Evolutionary conservation across 2,797 vertebrate species (phyloP), one percentile per base, ranked within the genome.

Genomic region (Eleutherodactylus coqui): DNA sequence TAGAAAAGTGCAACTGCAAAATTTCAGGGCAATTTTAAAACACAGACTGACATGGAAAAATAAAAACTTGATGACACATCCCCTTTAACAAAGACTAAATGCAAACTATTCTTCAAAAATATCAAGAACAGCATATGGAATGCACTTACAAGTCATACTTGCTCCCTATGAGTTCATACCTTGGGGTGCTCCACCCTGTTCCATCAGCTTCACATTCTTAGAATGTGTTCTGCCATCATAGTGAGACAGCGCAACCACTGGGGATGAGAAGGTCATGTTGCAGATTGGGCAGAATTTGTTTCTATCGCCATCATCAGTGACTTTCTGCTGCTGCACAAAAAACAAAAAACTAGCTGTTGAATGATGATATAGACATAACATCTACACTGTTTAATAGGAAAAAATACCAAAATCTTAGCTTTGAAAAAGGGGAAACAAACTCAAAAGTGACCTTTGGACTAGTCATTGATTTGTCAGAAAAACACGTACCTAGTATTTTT

Each of bases 191-290:
- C 93, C 91, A 27, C 95, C 93, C 13, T 94, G 92, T 72, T 92
- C 93, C 91, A 96, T 97, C 90, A 97, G 90, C 89, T 94, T 95
- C 91, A 99, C 92, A 91, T 97, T 98, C 94, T 97, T 99, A 92
- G 97, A 94, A 58, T 99, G 98, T 89, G 97, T 96, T 94, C 98
- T 99, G 88, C 98, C 98, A 92, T 96, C 89, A 92, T 99, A 99
- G 91, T 99, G 98, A 82, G 97, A 98, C 27, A 96, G 95, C 4
- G 98, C 98, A 92, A 99, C 95, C 0, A 97, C 96, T 0, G 96
- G 93, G 60, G 97, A 97, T 13, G 96, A 96, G 93, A 99, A 98
- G 78, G 95, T 97, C 97, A 98, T 99, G 93, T 98, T 98, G 91
- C 98, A 99, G 86, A 97, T 89, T 75, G 94, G 92, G 91, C 98